Base-by-base conservation (phyloP, 2,888 invertebrate species). In the Phengaris alcon region DNA sequence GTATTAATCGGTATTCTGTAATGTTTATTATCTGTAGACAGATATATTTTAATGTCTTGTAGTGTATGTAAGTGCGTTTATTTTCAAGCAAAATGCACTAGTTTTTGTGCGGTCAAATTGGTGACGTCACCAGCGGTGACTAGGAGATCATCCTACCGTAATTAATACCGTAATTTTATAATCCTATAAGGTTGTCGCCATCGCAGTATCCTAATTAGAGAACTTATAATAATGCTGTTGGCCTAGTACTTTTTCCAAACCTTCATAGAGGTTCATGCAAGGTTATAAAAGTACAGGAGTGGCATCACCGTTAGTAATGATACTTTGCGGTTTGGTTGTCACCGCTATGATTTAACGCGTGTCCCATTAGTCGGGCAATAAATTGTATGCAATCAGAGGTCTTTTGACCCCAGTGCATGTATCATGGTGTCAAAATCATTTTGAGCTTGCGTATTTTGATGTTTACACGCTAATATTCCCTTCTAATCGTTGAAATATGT, bases 301-400 rank as follows among this genome's bases (percentile, higher is more conserved):
- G 54, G 35, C 10, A 7, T 8, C 13, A 54, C 52, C 52, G 51
- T 72, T 72, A 72, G 72, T 72, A 22, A 51, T 54, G 70, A 48
- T 51, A 70, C 51, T 15, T n/a, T 52, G 72, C 54, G 54, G 72
- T 72, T 72, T 10, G 44, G 72, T 72, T 72, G 72, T 72, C 72
- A 8, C 51, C 35, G 52, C 13, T 22, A 54, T 72, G 72, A 72
- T 72, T 72, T 72, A 72, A 35, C 54, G 72, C 54, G 72, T 52
- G 22, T 22, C 70, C 72, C 72, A 72, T 72, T 72, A 72, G 51
- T 54, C n/a, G 52, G 72, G 7, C 51, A 35, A 54, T 72, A 72
- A 72, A 72, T 72, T 35, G 51, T 52, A 51, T 22, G 35, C 22
- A 72, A 72, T 22, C 72, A 72, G 64, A 64, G 72, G 52, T 72